A percentile compares a stretch with the other conserved stretches of the same genome.
Evolutionary conservation across 1,140 invertebrate species (phyloP).

Genomic region (Lasioglossum baleicum): DNA sequence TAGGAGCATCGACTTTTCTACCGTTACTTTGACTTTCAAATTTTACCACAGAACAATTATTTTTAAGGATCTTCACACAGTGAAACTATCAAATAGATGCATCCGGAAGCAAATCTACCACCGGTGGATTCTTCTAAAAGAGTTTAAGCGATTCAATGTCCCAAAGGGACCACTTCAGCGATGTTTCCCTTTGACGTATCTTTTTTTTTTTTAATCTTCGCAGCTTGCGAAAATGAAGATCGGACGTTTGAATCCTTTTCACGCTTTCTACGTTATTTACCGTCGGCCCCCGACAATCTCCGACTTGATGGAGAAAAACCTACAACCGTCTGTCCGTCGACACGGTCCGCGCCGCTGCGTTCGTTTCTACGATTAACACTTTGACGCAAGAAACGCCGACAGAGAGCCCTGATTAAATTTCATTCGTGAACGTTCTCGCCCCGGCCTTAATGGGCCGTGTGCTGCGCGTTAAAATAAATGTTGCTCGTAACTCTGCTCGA

Average conservation of each 20-base stretch:
- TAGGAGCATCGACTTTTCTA: too few relatives aligned
- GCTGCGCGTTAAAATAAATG: not conserved
- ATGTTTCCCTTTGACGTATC: too few relatives aligned
- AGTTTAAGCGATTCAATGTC: too few relatives aligned
- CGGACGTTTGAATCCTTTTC: slow-evolving; percentile 7
- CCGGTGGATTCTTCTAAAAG: too few relatives aligned
- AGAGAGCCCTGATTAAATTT: slow-evolving; percentile 7
- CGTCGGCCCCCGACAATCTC: not conserved
- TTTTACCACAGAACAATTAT: too few relatives aligned
- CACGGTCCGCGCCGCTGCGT: not conserved
- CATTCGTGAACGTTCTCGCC: not conserved
- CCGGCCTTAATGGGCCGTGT: not conserved
- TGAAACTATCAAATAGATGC: too few relatives aligned
- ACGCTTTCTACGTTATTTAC: slow-evolving; percentile 32
- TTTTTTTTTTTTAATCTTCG: too few relatives aligned
- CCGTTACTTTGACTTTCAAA: too few relatives aligned
- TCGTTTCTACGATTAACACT: not conserved
- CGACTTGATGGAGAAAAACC: not conserved
- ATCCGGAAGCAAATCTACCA: too few relatives aligned
- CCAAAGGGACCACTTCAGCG: too few relatives aligned
- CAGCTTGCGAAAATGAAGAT: too few relatives aligned
- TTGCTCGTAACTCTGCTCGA: not conserved
- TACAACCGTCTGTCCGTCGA: not conserved
- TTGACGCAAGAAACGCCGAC: slow-evolving; percentile 2
- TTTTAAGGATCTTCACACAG: too few relatives aligned